Evolutionary conservation across 2,113 vertebrate genomes (phyloP).

Genomic region (Tragelaphus scriptus): DNA sequence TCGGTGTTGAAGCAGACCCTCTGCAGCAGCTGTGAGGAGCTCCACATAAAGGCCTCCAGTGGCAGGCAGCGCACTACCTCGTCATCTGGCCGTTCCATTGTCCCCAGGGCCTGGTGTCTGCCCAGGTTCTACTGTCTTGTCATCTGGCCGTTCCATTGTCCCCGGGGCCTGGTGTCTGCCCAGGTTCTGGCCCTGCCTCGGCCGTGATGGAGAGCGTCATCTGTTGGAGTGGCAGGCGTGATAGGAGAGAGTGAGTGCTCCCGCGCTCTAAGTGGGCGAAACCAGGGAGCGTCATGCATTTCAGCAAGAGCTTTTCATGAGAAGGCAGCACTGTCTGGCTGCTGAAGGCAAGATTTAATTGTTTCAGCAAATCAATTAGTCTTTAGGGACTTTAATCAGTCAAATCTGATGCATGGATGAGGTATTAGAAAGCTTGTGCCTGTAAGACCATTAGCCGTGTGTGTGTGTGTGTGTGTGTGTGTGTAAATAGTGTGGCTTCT

Average conservation of each 20-base stretch:
- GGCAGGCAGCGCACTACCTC: background rate
- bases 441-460: background rate
- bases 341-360: slow-evolving; percentile 48
- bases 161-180: background rate
- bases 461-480: background rate
- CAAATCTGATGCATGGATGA: slow-evolving; percentile 47
- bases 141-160: background rate
- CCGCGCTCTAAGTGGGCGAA: background rate
- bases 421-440: slow-evolving; percentile 33
- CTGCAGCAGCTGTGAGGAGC: background rate
- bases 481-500: background rate
- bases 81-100: background rate
- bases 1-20: background rate
- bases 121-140: background rate
- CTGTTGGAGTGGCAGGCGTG: background rate
- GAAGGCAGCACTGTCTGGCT: slow-evolving; percentile 17
- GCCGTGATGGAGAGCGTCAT: background rate
- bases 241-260: background rate
- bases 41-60: background rate
- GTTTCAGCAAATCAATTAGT: slow-evolving; percentile 59
- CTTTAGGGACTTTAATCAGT: slow-evolving; percentile 51
- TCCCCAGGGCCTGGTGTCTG: background rate
- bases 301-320: background rate
- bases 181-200: background rate
- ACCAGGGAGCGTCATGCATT: background rate